Evolutionary conservation across 1,140 invertebrate genomes (phyloP).

Genomic region (Leptinotarsa lineolata): DNA sequence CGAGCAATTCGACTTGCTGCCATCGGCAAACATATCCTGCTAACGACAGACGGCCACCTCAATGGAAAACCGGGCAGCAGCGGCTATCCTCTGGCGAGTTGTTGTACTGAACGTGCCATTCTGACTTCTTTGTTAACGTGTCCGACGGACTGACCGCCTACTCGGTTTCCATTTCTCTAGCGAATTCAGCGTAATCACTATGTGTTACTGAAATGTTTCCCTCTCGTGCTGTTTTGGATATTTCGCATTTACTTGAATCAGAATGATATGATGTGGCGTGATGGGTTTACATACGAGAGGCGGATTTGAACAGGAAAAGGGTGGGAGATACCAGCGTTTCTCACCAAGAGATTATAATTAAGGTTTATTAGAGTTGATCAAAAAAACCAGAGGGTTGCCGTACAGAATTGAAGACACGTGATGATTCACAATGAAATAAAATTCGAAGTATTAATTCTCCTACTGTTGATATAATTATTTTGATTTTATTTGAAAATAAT

Average conservation of each 20-base stretch:
- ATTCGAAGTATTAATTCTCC: no score
- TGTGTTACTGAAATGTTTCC: constrained; percentile 6
- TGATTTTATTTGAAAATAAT: no score
- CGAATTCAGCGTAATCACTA: not conserved
- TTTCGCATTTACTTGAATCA: not conserved
- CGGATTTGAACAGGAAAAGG: not conserved
- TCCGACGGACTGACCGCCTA: not conserved
- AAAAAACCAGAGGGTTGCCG: no score
- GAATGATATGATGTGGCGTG: not conserved
- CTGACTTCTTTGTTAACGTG: constrained; percentile 5
- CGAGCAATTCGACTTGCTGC: constrained; percentile 2
- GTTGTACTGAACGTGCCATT: constrained; percentile 5
- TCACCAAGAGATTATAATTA: no score
- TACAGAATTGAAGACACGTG: no score
- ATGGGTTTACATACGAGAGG: not conserved
- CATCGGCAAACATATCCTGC: constrained; percentile 2
- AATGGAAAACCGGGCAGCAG: not conserved
- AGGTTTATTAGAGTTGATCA: no score
- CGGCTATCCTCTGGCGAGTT: constrained; percentile 1
- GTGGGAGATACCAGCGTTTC: not conserved
- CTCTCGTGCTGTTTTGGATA: constrained; percentile 2
- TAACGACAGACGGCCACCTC: constrained; percentile 4
- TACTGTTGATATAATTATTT: no score
- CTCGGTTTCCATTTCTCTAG: not conserved
- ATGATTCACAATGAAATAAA: no score